Percentiles rank a stretch among this genome's conserved stretches.
These are phyloP conservation scores for Semnornis frantzii DNA, from an alignment of 2,113 vertebrate genomes.

Conservation along the genomic window DNA sequence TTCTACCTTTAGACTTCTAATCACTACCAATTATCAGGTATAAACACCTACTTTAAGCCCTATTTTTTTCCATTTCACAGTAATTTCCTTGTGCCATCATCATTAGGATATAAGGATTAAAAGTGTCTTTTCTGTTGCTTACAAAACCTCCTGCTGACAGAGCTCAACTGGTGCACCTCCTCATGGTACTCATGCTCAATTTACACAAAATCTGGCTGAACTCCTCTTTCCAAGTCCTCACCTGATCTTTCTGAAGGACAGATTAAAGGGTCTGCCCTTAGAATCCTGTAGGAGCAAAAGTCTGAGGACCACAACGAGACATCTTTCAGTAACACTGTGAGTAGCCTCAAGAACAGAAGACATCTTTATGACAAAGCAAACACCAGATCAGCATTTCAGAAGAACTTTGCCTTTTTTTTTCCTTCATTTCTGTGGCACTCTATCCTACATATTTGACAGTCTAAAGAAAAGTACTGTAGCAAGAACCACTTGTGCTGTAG, in stretches of 20 bases:
- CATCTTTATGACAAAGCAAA: neutral
- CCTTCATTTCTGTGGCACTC: neutral
- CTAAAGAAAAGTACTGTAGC: neutral
- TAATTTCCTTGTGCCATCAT: neutral
- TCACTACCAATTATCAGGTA: neutral
- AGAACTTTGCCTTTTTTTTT: neutral
- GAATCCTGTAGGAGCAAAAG: neutral
- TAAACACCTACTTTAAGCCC: neutral
- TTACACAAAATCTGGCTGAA: neutral
- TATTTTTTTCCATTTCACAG: neutral
- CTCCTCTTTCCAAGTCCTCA: neutral
- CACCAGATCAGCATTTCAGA: neutral
- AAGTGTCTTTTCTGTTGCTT: neutral
- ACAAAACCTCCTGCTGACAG: neutral
- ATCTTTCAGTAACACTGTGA: neutral
- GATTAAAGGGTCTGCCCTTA: neutral
- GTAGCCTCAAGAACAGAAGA: neutral
- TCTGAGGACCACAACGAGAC: neutral
- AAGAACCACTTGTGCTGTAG: neutral
- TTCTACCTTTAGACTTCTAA: neutral
- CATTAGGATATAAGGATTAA: neutral
- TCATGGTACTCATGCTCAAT: accelerated
- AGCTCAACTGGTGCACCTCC: neutral
- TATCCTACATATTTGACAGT: neutral
- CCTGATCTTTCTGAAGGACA: neutral